phyloP scores from a whole-genome alignment of 2,888 invertebrate species.

The Oegoconia quadripuncta region DNA sequence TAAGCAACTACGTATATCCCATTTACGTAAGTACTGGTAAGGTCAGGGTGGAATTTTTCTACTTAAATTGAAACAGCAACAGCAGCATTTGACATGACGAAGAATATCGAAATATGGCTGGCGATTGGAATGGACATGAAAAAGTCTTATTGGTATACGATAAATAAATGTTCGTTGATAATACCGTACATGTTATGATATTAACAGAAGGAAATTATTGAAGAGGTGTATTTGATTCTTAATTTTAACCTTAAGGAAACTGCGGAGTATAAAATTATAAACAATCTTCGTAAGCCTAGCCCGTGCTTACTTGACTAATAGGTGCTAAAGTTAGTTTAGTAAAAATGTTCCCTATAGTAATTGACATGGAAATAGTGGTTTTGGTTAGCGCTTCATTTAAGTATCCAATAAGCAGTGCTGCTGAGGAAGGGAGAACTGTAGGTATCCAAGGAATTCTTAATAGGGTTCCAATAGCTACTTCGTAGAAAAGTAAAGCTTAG shows the following conservation, averaged over 20 bases:
- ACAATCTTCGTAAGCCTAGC: conserved; percentile 69
- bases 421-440: conserved; percentile 16
- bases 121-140: conserved; percentile 26
- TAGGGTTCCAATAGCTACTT: conserved; percentile 47
- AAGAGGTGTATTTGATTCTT: conserved; percentile 40
- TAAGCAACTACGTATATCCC: too few relatives aligned
- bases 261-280: conserved; percentile 77
- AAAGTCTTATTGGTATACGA: conserved; percentile 9
- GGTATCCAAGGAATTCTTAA: conserved; percentile 44
- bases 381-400: conserved; percentile 48
- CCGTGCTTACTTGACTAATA: conserved; percentile 70
- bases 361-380: conserved; percentile 88
- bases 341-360: conserved; percentile 90
- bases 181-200: conserved; percentile 16
- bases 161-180: conserved; percentile 20
- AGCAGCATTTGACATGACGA: conserved; percentile 39
- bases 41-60: neutral
- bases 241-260: conserved; percentile 68
- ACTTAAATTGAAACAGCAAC: conserved; percentile 23
- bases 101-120: conserved; percentile 16
- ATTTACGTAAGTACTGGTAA: too few relatives aligned
- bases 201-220: conserved; percentile 28
- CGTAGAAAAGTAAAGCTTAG: conserved; percentile 74
- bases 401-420: conserved; percentile 44
- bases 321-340: conserved; percentile 76